Evolutionary conservation across 2,797 vertebrate species (phyloP).

Genomic region (Petrocephalus schoutedeni): DNA sequence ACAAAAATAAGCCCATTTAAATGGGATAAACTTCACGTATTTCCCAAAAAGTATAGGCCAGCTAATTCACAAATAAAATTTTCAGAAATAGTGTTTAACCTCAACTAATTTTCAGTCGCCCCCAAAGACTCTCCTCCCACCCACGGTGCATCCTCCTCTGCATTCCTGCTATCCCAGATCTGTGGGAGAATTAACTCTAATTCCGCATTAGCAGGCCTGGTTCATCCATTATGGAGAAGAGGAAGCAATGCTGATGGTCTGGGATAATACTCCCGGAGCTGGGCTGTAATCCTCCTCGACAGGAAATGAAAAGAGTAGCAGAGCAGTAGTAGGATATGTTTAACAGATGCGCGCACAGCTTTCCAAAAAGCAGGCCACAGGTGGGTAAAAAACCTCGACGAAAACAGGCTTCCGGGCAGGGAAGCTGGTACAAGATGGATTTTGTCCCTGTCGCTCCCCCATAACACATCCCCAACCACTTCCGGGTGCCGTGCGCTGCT

Average conservation of each 20-base stretch:
- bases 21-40: not conserved
- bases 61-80: not conserved
- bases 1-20: not conserved
- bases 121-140: not conserved
- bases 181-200: conserved; percentile 46
- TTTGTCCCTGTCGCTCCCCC: not conserved
- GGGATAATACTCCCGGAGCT: conserved; percentile 52
- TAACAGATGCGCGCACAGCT: conserved; percentile 42
- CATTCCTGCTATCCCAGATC: conserved; percentile 23
- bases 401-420: not conserved
- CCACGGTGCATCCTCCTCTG: not conserved
- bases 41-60: not conserved
- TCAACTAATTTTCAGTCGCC: not conserved
- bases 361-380: conserved; percentile 29
- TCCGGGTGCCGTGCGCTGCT: not conserved
- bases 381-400: not conserved
- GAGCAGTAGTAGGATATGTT: conserved; percentile 44
- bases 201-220: conserved; percentile 46
- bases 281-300: conserved; percentile 47
- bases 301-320: conserved; percentile 57
- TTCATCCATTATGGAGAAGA: conserved; percentile 42
- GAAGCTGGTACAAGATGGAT: not conserved
- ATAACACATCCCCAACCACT: not conserved
- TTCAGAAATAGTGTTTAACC: not conserved
- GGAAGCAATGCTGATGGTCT: conserved; percentile 43